Evolutionary conservation across 1,140 invertebrate species (phyloP).

Genomic region (Drosophila tristis): DNA sequence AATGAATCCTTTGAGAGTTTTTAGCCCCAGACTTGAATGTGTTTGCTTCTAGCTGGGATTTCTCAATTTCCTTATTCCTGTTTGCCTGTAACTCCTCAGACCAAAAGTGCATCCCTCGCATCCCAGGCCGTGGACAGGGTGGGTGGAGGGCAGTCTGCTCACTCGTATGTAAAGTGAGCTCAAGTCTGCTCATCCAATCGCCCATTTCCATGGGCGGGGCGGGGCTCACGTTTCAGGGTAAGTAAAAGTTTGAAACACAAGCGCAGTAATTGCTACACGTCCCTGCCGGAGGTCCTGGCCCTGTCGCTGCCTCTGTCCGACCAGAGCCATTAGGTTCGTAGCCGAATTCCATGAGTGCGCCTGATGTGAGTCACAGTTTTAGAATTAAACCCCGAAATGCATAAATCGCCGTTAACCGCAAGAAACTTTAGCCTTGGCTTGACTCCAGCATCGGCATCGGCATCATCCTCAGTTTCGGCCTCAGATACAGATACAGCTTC

Average conservation of each 20-base stretch:
- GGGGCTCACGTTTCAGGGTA: slow-evolving; percentile 24
- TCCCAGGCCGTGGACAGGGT: neutral
- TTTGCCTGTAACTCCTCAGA: neutral
- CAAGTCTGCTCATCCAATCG: slow-evolving; percentile 46
- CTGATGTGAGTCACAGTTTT: slow-evolving; percentile 81
- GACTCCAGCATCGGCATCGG: slow-evolving; percentile 31
- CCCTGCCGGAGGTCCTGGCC: slow-evolving; percentile 11
- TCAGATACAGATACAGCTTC: neutral
- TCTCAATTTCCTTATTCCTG: neutral
- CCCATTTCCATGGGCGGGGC: slow-evolving; percentile 27
- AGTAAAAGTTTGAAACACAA: slow-evolving; percentile 70
- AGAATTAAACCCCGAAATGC: slow-evolving; percentile 77
- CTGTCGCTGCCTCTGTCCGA: slow-evolving; percentile 14
- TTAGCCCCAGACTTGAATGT: neutral
- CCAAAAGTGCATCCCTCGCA: neutral
- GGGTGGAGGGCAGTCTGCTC: neutral
- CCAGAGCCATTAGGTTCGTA: slow-evolving; percentile 65
- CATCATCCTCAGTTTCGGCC: slow-evolving; percentile 1
- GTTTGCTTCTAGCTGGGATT: neutral
- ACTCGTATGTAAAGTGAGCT: slow-evolving; percentile 5
- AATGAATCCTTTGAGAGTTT: neutral
- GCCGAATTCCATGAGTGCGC: slow-evolving; percentile 43
- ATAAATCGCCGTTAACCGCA: slow-evolving; percentile 81
- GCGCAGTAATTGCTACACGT: slow-evolving; percentile 73
- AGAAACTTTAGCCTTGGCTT: slow-evolving; percentile 75